Evolutionary conservation across 2,888 invertebrate genomes (phyloP), one percentile per base, ranked within the genome.

Genomic region (Trimorus sp.): DNA sequence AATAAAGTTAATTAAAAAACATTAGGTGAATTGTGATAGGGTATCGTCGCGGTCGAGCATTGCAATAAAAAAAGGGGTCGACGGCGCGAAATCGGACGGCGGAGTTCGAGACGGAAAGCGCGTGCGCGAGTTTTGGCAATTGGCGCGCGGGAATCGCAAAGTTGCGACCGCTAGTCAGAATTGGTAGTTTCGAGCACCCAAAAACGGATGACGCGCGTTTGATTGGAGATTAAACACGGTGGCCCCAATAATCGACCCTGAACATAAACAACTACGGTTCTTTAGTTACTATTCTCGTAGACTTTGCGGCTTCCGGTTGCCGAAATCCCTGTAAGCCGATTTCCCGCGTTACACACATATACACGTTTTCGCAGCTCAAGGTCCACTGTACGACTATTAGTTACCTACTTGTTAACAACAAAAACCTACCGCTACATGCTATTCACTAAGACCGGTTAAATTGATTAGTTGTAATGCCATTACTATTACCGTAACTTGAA

Each of bases 161-260:
- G 86, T 90, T 90, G 90, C 86, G 91, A 91, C 91, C 91, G 89
- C 91, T 91, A 91, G 91, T 91, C 91, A 91, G 89, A 91, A 91
- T 91, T 90, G 90, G 90, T 90, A 89, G 86, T 68, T 84, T 83
- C 75, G 81, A 84, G 78, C 79, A 70, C 74, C 79, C 80, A 84
- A 83, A 83, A 87, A 12, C 58, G 69, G 49, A 69, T 26, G 80
- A 81, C 86, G 86, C 86, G 86, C 86, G 86, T 84, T 87, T 79
- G 84, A 83, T 79, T 77, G 74, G 62, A 59, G 62, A 60, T 65
- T 79, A 69, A 66, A 68, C 77, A 77, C 84, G 53, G 75, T 83
- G 84, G 84, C 85, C 83, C 82, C 79, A 82, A n/a, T 82, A 79
- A 85, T 86, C 86, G 84, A 86, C 86, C 85, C 86, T 87, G 86